phyloP scores from a whole-genome alignment of 2,113 vertebrate genomes.

The Hiodon alosoides region DNA sequence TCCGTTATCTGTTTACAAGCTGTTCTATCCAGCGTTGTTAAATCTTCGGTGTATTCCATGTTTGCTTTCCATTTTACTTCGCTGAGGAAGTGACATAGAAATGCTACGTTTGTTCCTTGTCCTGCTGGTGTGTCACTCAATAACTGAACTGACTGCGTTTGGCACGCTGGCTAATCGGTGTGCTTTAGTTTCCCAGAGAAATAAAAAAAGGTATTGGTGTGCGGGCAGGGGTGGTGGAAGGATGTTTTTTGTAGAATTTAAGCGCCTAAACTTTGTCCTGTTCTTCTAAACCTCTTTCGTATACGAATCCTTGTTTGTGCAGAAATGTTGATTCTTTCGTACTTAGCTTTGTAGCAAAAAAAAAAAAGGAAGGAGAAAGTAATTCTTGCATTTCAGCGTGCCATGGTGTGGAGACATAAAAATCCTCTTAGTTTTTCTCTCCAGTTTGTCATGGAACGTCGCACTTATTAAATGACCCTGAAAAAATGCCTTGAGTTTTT shows the following conservation, averaged over 20 bases:
- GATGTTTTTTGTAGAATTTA: slow-evolving; percentile 13
- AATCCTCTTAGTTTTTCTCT: slow-evolving; percentile 55
- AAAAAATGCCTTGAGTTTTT: slow-evolving; percentile 40
- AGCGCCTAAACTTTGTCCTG: slow-evolving; percentile 7
- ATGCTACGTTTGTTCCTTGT: no score
- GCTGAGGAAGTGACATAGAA: not conserved
- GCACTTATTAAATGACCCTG: slow-evolving; percentile 60
- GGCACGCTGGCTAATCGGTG: no score
- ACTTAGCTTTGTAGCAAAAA: slow-evolving; percentile 36
- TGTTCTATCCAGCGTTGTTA: not conserved
- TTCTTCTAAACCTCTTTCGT: slow-evolving; percentile 44
- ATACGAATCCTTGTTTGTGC: slow-evolving; percentile 32
- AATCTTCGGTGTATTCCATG: not conserved
- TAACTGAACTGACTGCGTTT: no score
- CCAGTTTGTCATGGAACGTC: slow-evolving; percentile 54
- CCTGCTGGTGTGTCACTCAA: no score
- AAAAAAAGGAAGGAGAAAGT: slow-evolving; percentile 12
- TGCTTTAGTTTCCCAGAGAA: not conserved
- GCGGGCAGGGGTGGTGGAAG: slow-evolving; percentile 12
- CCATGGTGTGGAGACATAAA: slow-evolving; percentile 40
- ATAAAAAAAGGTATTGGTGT: slow-evolving; percentile 22
- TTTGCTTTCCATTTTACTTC: not conserved
- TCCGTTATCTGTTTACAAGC: not conserved
- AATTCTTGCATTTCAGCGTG: slow-evolving; percentile 37
- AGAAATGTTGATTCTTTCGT: slow-evolving; percentile 28